Base-by-base conservation (phyloP, 2,888 invertebrate genomes). In the Sympetrum striolatum region DNA sequence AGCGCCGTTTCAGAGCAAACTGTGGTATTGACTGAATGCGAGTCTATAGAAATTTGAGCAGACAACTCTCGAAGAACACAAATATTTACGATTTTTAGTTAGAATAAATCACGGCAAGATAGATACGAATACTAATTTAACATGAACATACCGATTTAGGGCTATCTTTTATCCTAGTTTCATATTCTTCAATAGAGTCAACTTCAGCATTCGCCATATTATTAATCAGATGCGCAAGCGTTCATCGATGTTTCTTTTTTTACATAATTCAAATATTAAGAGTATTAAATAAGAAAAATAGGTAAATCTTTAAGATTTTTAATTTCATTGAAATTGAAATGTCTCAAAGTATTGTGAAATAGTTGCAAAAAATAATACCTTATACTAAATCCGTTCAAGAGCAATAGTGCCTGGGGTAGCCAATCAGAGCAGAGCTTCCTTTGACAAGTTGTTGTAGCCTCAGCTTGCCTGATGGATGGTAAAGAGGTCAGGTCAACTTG, bases 401-500 rank as follows among this genome's bases (percentile, higher is more conserved):
- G 86, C 37, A 86, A 86, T 60, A 35, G 86, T 86, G 86, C 35
- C 60, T 35, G 37, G 48, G 86, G 37, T 64, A 37, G 60, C 86
- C 86, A 86, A 86, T 86, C 86, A 60, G 86, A 86, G 86, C 86
- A 86, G 86, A 86, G 86, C 86, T 86, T 86, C 86, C 86, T 86
- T 86, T 86, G 86, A 86, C 86, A 86, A 86, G 86, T 86, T 86
- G 86, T 60, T 86, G 86, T 64, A 86, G 86, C 86, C 86, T 86
- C 86, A 60, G 86, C 86, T 86, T 86, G 60, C 86, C 86, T 86
- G 91, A 91, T 91, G 91, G 91, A 91, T 82, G 90, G 80, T 91
- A 91, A 91, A 64, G 91, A 91, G 91, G 90, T 91, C 91, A 91
- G 73, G 81, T 82, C 79, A 91, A 90, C 48, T 90, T 91, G 91